These are phyloP conservation scores for Antennarius striatus DNA, from an alignment of 2,113 vertebrate species.

Conservation along the genomic window DNA sequence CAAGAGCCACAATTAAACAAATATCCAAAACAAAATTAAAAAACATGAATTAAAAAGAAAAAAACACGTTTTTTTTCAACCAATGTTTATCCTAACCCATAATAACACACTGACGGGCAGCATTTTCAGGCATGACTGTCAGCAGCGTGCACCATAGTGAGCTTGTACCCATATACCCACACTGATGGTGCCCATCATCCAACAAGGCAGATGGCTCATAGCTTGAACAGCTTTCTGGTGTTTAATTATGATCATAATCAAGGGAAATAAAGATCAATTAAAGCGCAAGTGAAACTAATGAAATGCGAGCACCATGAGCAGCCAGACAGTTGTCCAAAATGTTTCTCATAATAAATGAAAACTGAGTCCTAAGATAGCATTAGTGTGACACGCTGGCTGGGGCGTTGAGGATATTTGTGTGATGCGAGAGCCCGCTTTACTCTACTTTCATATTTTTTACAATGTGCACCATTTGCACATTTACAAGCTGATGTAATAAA, in stretches of 20 bases:
- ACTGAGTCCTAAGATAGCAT: constrained; percentile 47
- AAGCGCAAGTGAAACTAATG: constrained; percentile 80
- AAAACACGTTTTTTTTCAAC: too few relatives aligned
- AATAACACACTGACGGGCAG: constrained; percentile 22
- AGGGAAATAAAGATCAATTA: constrained; percentile 84
- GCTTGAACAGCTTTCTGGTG: constrained; percentile 79
- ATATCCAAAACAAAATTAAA: too few relatives aligned
- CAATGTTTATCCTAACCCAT: constrained; percentile 25
- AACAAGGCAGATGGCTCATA: constrained; percentile 78
- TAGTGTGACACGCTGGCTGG: constrained; percentile 30
- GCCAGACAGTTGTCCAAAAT: constrained; percentile 73
- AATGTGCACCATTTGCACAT: not conserved
- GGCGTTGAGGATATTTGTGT: constrained; percentile 19
- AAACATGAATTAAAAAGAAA: too few relatives aligned
- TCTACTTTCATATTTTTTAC: constrained; percentile 3
- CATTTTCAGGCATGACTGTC: constrained; percentile 41
- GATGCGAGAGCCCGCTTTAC: constrained; percentile 4
- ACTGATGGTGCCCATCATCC: constrained; percentile 69
- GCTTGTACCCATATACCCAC: constrained; percentile 66
- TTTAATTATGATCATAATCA: constrained; percentile 83
- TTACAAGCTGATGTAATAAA: not conserved
- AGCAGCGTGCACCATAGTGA: constrained; percentile 48
- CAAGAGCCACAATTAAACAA: too few relatives aligned
- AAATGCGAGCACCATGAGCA: constrained; percentile 71
- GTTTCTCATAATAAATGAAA: constrained; percentile 60